phyloP scores from a whole-genome alignment of 2,113 vertebrate species.

The Hippolais icterina region DNA sequence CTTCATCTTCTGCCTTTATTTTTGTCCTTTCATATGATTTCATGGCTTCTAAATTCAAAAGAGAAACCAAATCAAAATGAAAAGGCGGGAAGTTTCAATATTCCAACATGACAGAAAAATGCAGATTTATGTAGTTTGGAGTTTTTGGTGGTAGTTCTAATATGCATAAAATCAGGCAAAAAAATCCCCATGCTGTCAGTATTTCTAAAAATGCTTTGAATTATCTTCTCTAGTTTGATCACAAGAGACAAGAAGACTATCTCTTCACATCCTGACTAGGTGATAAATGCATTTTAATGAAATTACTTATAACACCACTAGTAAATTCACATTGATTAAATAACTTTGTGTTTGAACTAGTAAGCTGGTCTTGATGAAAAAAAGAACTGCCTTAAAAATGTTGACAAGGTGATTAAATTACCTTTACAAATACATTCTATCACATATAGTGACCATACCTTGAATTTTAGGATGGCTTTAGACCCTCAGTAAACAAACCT shows the following conservation, averaged over 20 bases:
- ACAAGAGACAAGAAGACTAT: not conserved
- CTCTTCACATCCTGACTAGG: not conserved
- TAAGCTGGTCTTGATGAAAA: not conserved
- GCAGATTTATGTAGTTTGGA: not conserved
- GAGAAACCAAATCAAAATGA: not conserved
- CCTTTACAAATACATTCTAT: not conserved
- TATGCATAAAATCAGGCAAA: not conserved
- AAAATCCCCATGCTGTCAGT: not conserved
- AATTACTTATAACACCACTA: not conserved
- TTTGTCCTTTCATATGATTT: not conserved
- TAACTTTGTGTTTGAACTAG: not conserved
- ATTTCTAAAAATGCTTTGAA: not conserved
- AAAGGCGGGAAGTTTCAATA: not conserved
- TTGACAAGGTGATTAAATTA: not conserved
- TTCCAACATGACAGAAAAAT: not conserved
- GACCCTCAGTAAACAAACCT: not conserved
- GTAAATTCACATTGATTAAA: not conserved
- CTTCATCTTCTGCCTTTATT: not conserved
- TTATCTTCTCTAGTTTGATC: not conserved
- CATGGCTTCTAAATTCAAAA: not conserved
- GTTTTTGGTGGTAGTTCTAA: not conserved
- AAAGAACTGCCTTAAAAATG: not conserved
- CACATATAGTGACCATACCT: not conserved
- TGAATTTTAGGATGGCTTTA: not conserved
- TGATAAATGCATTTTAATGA: conserved; percentile 19